Conservation (phyloP, 2,113 vertebrate species). For the Triplophysa rosa region DNA sequence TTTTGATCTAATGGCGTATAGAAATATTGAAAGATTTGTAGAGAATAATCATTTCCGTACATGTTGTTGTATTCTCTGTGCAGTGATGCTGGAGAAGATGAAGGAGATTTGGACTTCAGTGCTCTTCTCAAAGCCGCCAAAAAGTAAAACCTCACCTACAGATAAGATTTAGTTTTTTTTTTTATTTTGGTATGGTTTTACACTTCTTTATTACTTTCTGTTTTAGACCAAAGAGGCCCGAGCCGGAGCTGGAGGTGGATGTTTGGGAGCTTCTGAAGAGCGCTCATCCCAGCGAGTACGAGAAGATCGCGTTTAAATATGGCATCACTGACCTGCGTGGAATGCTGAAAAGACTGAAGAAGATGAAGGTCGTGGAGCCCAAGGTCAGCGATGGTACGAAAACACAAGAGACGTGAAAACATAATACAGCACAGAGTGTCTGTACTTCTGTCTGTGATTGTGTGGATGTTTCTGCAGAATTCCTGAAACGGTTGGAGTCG, state of each 20-base stretch:
- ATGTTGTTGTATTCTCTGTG: not conserved
- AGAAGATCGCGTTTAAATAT: slow-evolving; percentile 89
- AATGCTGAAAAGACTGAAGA: slow-evolving; percentile 90
- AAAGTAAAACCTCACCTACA: slow-evolving; percentile 66
- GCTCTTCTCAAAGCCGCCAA: slow-evolving; percentile 83
- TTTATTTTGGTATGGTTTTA: no score
- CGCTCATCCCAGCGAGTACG: slow-evolving; percentile 89
- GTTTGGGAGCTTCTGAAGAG: slow-evolving; percentile 87
- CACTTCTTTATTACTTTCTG: slow-evolving; percentile 6
- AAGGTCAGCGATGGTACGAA: slow-evolving; percentile 80
- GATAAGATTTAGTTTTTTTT: no score
- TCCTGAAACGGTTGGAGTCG: slow-evolving; percentile 81
- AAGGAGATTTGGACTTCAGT: slow-evolving; percentile 87
- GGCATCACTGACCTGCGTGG: slow-evolving; percentile 93
- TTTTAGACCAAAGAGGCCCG: slow-evolving; percentile 76
- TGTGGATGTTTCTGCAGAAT: slow-evolving; percentile 69
- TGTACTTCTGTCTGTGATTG: not conserved
- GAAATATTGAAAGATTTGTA: not conserved
- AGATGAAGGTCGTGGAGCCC: slow-evolving; percentile 78
- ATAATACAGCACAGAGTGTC: not conserved
- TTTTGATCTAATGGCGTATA: not conserved
- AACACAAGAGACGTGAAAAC: not conserved
- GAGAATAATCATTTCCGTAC: no score
- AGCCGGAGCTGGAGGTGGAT: slow-evolving; percentile 71
- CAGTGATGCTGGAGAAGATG: slow-evolving; percentile 78